Base-by-base conservation (phyloP, 2,113 vertebrate species). In the Barnardius zonarius region DNA sequence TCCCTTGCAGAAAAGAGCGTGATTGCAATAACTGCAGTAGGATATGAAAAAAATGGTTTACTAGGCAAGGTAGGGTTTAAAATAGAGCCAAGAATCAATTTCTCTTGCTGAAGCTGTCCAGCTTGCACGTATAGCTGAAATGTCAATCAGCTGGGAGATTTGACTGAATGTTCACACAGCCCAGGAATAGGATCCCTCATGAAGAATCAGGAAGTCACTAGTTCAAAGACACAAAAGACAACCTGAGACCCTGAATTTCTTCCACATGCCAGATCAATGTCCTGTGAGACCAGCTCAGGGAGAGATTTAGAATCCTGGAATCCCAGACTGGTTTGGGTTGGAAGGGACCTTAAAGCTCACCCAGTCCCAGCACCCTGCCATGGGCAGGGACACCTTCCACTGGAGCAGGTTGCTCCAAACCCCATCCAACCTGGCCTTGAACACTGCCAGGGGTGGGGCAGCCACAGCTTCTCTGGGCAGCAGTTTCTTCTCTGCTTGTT, bases 251-350 rank as follows among this genome's bases (percentile, higher is more conserved):
- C 5, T 2, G 4, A 37, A 3, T 23, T 69, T 81, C 18, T 74
- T 52, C 51, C 14, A 13, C 0, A 0, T 35, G 8, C 8, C 19
- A 25, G 20, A 67, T 12, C 1, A 1, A 33, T 25, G 13, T 5
- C 35, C 17, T 43, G 6, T 33, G 33, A 24, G 52, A 24, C 9
- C 22, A 51, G 5, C 55, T 57, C 6, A 59, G 27, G 22, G 82
- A n/a, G 14, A 63, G 4, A 5, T 14, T 43, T 66, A 23, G 33
- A 27, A 59, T 59, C 33, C 10, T n/a, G 20, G 33, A 59, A 59
- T 35, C 33, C 14, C 33, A 24, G 33, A 59, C 9, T 35, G n/a
- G 57, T 35, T 59, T 24, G 33, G 33, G 22, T 16, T 59, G 57
- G 57, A 59, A 35, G 13, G 22, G 6, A 35, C 22, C 33, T 35